Conservation (phyloP, 2,797 vertebrate genomes). For the Rhynchotus rufescens region DNA sequence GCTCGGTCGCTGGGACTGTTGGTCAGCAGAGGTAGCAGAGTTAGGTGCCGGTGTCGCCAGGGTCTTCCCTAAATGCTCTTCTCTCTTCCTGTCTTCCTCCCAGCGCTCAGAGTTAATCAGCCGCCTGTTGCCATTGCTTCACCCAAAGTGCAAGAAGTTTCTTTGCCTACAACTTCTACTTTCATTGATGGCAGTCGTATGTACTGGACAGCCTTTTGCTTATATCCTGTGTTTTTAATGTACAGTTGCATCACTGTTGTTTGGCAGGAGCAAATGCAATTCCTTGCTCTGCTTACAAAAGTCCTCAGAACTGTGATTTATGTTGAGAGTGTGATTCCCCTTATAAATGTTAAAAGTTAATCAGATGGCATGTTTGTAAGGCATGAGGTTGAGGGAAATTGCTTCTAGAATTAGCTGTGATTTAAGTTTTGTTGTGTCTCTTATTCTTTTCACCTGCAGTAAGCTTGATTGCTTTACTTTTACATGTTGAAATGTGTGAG, state of each 20-base stretch:
- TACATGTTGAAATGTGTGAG: background rate
- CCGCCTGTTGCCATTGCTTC: constrained; percentile 79
- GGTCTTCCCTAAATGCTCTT: background rate
- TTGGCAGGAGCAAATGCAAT: background rate
- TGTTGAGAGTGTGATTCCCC: background rate
- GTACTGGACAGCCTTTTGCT: constrained; percentile 45
- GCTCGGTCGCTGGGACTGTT: background rate
- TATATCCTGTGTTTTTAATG: background rate
- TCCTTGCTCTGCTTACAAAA: background rate
- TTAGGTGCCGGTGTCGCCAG: background rate
- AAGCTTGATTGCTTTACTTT: background rate
- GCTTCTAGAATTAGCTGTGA: background rate
- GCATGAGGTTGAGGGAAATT: background rate
- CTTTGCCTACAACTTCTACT: constrained; percentile 72
- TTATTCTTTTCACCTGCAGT: background rate
- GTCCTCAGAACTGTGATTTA: background rate
- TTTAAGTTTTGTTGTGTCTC: background rate
- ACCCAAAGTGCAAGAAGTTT: constrained; percentile 81
- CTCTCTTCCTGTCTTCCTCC: background rate
- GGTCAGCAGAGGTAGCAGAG: background rate
- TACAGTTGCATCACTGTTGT: background rate
- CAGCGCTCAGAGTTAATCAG: constrained; percentile 78
- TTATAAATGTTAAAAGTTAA: background rate
- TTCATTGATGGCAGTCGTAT: constrained; percentile 85
- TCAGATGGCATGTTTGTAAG: background rate